A percentile compares a stretch with the other conserved stretches of the same genome.
Conservation (phyloP, 2,113 vertebrate species). For the Lagopus muta region DNA sequence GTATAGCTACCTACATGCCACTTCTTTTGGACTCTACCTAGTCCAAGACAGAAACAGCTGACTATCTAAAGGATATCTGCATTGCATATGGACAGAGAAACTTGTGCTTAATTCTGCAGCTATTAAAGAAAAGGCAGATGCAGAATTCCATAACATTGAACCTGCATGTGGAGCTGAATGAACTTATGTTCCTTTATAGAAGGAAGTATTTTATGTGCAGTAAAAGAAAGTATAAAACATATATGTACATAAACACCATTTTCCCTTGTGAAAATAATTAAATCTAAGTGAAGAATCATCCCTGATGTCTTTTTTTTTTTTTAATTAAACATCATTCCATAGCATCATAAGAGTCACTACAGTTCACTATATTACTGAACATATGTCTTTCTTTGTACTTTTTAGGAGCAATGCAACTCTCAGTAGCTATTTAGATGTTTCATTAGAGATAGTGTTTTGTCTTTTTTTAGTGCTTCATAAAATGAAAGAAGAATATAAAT, state of each 20-base stretch:
- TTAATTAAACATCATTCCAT: not conserved
- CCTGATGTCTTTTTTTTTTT: not conserved
- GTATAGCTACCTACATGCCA: accelerated
- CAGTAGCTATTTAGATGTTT: not conserved
- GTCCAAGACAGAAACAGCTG: not conserved
- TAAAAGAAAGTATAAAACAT: not conserved
- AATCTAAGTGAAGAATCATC: not conserved
- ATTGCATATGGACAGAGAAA: not conserved
- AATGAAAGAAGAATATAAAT: not conserved
- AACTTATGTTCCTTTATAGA: not conserved
- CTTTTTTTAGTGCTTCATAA: not conserved
- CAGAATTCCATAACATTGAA: not conserved
- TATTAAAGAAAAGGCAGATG: not conserved
- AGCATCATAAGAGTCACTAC: not conserved
- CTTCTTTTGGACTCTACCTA: not conserved
- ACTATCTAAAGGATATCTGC: not conserved
- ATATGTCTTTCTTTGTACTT: not conserved
- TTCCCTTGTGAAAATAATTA: not conserved
- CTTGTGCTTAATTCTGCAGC: not conserved
- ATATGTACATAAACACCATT: not conserved
- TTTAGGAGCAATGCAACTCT: not conserved
- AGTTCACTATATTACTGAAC: not conserved
- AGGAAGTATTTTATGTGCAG: not conserved
- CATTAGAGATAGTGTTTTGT: not conserved
- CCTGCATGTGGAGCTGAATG: accelerated